Evolutionary conservation across 2,797 vertebrate species (phyloP).

Genomic region (Sebastolobus altivelis): DNA sequence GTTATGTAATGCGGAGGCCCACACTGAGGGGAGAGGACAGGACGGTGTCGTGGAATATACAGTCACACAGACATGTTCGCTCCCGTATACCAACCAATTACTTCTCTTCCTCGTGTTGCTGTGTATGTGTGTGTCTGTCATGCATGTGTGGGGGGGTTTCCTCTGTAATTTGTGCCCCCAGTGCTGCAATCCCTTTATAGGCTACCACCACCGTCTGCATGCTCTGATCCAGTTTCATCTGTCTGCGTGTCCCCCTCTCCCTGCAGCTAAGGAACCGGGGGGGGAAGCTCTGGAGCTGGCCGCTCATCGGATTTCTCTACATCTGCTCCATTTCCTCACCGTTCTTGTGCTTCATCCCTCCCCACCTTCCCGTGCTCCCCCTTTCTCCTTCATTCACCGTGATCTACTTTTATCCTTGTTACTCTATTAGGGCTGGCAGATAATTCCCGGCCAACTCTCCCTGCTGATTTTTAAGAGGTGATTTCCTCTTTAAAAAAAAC

Average conservation of each 20-base stretch:
- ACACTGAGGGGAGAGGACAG: slow-evolving; percentile 72
- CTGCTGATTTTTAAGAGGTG: slow-evolving; percentile 40
- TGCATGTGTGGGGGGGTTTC: slow-evolving; percentile 1
- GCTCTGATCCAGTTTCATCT: slow-evolving; percentile 57
- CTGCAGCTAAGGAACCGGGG: slow-evolving; percentile 53
- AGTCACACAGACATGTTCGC: slow-evolving; percentile 32
- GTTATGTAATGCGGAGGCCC: slow-evolving; percentile 83
- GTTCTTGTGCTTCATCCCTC: slow-evolving; percentile 45
- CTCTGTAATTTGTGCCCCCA: slow-evolving; percentile 17
- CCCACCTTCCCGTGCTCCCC: slow-evolving; percentile 40
- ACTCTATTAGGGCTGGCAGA: slow-evolving; percentile 58
- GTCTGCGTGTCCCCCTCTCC: slow-evolving; percentile 50
- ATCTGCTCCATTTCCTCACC: slow-evolving; percentile 68
- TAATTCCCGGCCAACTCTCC: slow-evolving; percentile 39
- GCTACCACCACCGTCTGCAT: slow-evolving; percentile 31
- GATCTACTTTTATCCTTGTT: slow-evolving; percentile 61
- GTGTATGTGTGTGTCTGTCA: slow-evolving; percentile 5
- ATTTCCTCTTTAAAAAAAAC: slow-evolving; percentile 54
- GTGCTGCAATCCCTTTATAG: slow-evolving; percentile 8
- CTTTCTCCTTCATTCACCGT: slow-evolving; percentile 26
- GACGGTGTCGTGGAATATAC: slow-evolving; percentile 60
- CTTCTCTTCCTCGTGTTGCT: slow-evolving; percentile 19
- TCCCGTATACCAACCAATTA: neutral
- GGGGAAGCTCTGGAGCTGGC: slow-evolving; percentile 25
- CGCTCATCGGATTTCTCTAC: slow-evolving; percentile 61